These are phyloP conservation scores for Cyprinodon brontotheroides DNA, from an alignment of 2,113 vertebrate species.

Conservation along the genomic window DNA sequence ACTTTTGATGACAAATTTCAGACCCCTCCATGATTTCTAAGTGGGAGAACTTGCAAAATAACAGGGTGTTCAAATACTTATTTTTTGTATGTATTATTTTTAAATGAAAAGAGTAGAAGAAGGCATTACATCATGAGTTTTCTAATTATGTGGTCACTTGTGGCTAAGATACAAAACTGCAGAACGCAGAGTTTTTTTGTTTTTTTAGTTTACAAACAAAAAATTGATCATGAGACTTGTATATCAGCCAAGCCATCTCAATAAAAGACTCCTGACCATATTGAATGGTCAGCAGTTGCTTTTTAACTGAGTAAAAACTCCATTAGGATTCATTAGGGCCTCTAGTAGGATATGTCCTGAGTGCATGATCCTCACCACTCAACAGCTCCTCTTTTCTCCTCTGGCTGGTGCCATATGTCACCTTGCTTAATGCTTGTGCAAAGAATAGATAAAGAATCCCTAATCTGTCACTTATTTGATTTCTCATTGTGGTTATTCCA, in stretches of 20 bases:
- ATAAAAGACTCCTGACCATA: slow-evolving; percentile 53
- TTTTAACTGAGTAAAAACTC: slow-evolving; percentile 68
- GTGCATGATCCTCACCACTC: slow-evolving; percentile 36
- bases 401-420: slow-evolving; percentile 43
- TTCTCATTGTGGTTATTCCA: slow-evolving; percentile 30
- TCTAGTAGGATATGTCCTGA: slow-evolving; percentile 51
- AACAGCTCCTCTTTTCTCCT: slow-evolving; percentile 26
- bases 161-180: too few species aligned
- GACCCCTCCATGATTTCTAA: too few species aligned
- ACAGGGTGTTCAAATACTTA: too few species aligned
- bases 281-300: slow-evolving; percentile 31
- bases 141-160: too few species aligned
- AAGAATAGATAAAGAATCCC: slow-evolving; percentile 23
- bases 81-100: slow-evolving; percentile 22
- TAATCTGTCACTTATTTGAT: slow-evolving; percentile 8
- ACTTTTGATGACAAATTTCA: too few species aligned
- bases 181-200: too few species aligned
- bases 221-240: slow-evolving; percentile 5
- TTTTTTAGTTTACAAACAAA: neutral
- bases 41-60: too few species aligned
- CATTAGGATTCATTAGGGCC: slow-evolving; percentile 70
- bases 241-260: slow-evolving; percentile 10
- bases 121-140: too few species aligned
- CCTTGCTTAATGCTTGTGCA: slow-evolving; percentile 34
- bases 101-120: slow-evolving; percentile 23